These are phyloP conservation scores for Choristoneura rosaceana DNA, from an alignment of 2,888 invertebrate species.

Conservation along the genomic window DNA sequence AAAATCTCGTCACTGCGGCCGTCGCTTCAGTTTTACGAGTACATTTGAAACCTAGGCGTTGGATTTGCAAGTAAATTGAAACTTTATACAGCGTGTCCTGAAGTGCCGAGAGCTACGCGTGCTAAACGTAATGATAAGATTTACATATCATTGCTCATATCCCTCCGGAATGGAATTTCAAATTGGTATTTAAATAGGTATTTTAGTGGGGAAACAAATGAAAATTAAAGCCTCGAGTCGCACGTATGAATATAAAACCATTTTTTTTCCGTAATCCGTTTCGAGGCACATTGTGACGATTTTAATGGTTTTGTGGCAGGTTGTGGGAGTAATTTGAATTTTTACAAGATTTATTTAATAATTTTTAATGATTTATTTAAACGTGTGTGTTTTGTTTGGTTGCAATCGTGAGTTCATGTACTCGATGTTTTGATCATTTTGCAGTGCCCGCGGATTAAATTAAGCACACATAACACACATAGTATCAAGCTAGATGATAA, in stretches of 20 bases:
- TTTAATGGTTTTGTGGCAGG: neutral
- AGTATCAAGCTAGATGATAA: too few relatives aligned
- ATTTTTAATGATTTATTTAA: too few relatives aligned
- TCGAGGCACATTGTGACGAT: neutral
- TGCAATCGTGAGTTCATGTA: too few relatives aligned
- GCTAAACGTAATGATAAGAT: conserved; percentile 38
- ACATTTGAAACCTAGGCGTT: conserved; percentile 42
- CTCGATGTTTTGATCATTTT: too few relatives aligned
- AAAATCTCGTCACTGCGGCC: conserved; percentile 17
- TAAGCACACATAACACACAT: too few relatives aligned
- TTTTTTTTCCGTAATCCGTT: neutral
- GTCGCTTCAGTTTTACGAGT: conserved; percentile 41
- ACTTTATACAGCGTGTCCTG: conserved; percentile 42
- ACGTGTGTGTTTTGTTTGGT: too few relatives aligned
- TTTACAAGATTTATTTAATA: too few relatives aligned
- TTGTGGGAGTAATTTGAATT: neutral
- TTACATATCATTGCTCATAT: conserved; percentile 41
- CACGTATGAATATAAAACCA: conserved; percentile 19
- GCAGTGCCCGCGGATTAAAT: too few relatives aligned
- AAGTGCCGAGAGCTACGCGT: conserved; percentile 29
- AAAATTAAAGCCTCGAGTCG: conserved; percentile 12
- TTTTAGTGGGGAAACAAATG: conserved; percentile 28
- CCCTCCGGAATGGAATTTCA: conserved; percentile 30
- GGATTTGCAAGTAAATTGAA: conserved; percentile 43
- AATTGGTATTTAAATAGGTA: conserved; percentile 37